Conservation (phyloP, 2,113 vertebrate genomes). For the Corvus cornix region DNA sequence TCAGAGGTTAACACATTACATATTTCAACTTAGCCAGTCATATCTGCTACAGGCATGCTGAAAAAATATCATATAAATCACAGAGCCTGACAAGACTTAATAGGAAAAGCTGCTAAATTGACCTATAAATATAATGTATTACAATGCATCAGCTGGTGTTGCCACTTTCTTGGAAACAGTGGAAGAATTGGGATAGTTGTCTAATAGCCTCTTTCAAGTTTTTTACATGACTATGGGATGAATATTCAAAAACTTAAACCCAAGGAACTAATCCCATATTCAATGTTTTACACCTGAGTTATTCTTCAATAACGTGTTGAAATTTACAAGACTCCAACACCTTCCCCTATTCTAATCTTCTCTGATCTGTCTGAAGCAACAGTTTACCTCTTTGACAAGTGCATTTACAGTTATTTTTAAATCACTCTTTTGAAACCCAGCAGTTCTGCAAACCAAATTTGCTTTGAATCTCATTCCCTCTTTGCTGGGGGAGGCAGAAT, state of each 20-base stretch:
- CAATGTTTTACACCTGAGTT: background rate
- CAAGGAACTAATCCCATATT: background rate
- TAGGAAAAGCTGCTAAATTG: slow-evolving; percentile 50
- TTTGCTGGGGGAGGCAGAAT: slow-evolving; percentile 18
- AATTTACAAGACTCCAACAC: background rate
- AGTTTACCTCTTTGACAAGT: background rate
- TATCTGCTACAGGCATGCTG: slow-evolving; percentile 24
- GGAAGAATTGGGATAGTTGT: background rate
- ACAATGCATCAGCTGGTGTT: slow-evolving; percentile 11
- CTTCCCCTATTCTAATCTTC: background rate
- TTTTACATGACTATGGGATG: background rate
- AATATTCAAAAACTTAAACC: background rate
- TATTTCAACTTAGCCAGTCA: slow-evolving; percentile 30
- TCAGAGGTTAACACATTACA: slow-evolving; percentile 42
- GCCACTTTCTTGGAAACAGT: slow-evolving; percentile 36
- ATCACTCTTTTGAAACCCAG: slow-evolving; percentile 17
- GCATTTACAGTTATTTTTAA: slow-evolving; percentile 3
- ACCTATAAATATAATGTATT: slow-evolving; percentile 23
- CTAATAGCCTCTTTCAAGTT: background rate
- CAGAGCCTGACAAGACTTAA: slow-evolving; percentile 36
- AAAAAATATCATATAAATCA: slow-evolving; percentile 53
- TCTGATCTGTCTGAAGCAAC: background rate
- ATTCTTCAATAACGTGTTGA: background rate
- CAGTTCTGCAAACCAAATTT: slow-evolving; percentile 23
- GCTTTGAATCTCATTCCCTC: background rate